These are phyloP conservation scores for Branchellion lobata DNA, from an alignment of 2,888 invertebrate genomes.

Conservation along the genomic window DNA sequence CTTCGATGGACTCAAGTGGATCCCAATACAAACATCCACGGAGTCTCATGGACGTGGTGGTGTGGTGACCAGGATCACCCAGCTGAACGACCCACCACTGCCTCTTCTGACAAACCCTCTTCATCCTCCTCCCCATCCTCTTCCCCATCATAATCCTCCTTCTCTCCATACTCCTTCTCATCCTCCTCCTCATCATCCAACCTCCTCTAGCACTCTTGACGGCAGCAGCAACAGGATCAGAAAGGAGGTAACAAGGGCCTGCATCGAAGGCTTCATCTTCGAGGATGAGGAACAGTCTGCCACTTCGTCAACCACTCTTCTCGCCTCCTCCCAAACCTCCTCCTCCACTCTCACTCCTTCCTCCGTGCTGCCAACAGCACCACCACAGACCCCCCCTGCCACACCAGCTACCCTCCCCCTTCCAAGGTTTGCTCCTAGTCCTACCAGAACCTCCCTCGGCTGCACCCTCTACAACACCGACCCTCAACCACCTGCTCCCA, in stretches of 20 bases:
- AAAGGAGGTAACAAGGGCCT: not conserved
- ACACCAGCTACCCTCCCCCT: not conserved
- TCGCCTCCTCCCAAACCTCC: not conserved
- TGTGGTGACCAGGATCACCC: not conserved
- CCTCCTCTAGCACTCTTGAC: too few relatives aligned
- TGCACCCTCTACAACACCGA: not conserved
- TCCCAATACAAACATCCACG: not conserved
- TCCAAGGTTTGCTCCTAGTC: not conserved
- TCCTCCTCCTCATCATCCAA: too few relatives aligned
- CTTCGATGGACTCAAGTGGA: slow-evolving; percentile 37
- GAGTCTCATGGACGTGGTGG: not conserved
- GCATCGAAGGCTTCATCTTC: not conserved
- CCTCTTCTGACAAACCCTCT: not conserved
- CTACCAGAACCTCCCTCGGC: not conserved
- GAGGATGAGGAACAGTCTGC: not conserved
- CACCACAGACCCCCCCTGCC: not conserved
- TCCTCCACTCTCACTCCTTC: not conserved
- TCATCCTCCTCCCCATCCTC: too few relatives aligned
- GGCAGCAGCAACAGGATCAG: too few relatives aligned
- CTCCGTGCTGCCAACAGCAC: not conserved
- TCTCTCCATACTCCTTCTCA: too few relatives aligned
- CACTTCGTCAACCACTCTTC: not conserved
- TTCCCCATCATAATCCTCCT: too few relatives aligned
- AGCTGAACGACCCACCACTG: not conserved
- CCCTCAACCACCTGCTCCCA: not conserved